A percentile compares a stretch with the other conserved stretches of the same genome.
These are phyloP conservation scores for Agapostemon virescens DNA, from an alignment of 2,888 invertebrate species.

Conservation along the genomic window DNA sequence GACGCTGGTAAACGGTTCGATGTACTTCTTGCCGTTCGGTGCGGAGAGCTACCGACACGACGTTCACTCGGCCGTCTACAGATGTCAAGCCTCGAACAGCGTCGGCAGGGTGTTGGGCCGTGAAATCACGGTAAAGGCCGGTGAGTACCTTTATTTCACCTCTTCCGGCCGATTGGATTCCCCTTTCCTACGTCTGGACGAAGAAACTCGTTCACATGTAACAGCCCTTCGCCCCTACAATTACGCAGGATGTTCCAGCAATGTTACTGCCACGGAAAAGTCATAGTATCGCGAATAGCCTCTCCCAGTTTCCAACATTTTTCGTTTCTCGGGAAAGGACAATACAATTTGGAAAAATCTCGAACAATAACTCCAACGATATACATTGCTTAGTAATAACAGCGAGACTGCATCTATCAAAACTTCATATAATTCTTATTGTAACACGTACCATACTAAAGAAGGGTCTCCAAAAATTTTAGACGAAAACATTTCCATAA, in stretches of 20 bases:
- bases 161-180: constrained; percentile 55
- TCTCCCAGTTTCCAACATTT: too few relatives aligned
- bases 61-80: constrained; percentile 92
- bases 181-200: neutral
- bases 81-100: constrained; percentile 84
- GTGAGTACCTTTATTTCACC: constrained; percentile 82
- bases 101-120: constrained; percentile 91
- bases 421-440: too few relatives aligned
- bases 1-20: constrained; percentile 90
- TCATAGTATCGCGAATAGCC: too few relatives aligned
- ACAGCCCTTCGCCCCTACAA: neutral
- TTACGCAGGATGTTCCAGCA: neutral
- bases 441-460: too few relatives aligned
- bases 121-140: constrained; percentile 93
- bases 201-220: neutral
- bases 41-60: constrained; percentile 90
- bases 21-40: constrained; percentile 92
- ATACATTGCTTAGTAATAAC: too few relatives aligned
- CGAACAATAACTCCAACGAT: too few relatives aligned
- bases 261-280: neutral
- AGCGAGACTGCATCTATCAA: too few relatives aligned
- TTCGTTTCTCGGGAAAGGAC: too few relatives aligned
- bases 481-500: too few relatives aligned
- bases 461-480: too few relatives aligned
- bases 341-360: too few relatives aligned